Evolutionary conservation across 1,140 invertebrate species (phyloP).

Genomic region (Lepidostoma basale): DNA sequence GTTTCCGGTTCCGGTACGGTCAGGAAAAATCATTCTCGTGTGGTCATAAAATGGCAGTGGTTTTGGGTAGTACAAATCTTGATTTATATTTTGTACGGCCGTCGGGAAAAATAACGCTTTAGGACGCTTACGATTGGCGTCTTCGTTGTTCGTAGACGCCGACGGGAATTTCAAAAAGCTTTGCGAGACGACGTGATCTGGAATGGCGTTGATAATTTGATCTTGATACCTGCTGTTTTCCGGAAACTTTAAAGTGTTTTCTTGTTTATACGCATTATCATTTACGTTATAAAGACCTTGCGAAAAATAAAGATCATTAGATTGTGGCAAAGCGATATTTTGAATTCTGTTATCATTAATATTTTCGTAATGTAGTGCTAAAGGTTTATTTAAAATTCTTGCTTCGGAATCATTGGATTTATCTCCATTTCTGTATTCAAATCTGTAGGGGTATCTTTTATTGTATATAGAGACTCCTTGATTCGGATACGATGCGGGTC

Average conservation of each 20-base stretch:
- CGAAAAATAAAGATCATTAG: constrained; percentile 37
- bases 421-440: constrained; percentile 12
- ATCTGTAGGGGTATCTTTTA: constrained; percentile 16
- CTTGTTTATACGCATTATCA: neutral
- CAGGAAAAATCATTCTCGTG: constrained; percentile 52
- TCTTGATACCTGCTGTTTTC: constrained; percentile 20
- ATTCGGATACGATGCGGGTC: constrained; percentile 11
- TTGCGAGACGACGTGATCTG: constrained; percentile 11
- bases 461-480: constrained; percentile 7
- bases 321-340: neutral
- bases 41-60: constrained; percentile 41
- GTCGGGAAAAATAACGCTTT: constrained; percentile 37
- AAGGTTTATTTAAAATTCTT: constrained; percentile 40
- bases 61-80: constrained; percentile 33
- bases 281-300: constrained; percentile 34
- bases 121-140: constrained; percentile 17
- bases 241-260: constrained; percentile 31
- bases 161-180: constrained; percentile 36
- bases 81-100: constrained; percentile 6
- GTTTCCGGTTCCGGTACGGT: constrained; percentile 55
- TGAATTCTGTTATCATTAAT: neutral
- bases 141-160: neutral
- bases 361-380: constrained; percentile 9
- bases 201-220: constrained; percentile 20
- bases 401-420: constrained; percentile 27